phyloP scores from a whole-genome alignment of 2,888 invertebrate species.

The Metalampra italica region DNA sequence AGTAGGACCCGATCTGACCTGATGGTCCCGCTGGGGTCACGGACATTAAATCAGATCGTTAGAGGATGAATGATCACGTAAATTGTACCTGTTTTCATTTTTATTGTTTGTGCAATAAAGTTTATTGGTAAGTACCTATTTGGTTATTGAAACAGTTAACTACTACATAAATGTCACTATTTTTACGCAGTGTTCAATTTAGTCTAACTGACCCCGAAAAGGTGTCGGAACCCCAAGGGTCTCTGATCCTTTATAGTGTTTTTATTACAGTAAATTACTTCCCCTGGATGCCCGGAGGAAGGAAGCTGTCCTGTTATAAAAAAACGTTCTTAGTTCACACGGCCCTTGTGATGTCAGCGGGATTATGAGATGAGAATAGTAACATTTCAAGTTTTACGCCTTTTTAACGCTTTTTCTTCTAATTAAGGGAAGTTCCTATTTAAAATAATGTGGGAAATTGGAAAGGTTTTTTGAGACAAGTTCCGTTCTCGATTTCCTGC shows the following conservation, averaged over 20 bases:
- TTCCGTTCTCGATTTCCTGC: constrained; percentile 1
- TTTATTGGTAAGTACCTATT: too few relatives aligned
- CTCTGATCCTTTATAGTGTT: constrained; percentile 1
- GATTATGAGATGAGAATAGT: constrained; percentile 8
- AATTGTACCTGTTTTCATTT: too few relatives aligned
- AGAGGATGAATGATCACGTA: too few relatives aligned
- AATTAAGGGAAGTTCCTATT: not conserved
- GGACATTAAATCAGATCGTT: too few relatives aligned
- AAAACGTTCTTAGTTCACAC: constrained; percentile 18
- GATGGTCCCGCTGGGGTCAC: too few relatives aligned
- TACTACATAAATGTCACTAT: too few relatives aligned
- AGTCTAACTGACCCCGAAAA: constrained; percentile 2
- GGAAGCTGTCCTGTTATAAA: constrained; percentile 32
- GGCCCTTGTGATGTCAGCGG: constrained; percentile 7
- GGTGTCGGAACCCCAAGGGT: too few relatives aligned
- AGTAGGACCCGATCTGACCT: too few relatives aligned
- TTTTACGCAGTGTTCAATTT: too few relatives aligned
- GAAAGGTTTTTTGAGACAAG: not conserved
- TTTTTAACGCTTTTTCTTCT: not conserved
- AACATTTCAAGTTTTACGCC: constrained; percentile 2
- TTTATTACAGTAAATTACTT: constrained; percentile 21
- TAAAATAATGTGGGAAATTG: not conserved
- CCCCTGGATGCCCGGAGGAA: constrained; percentile 29
- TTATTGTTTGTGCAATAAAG: too few relatives aligned
- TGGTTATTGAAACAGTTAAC: too few relatives aligned